These are phyloP conservation scores for Pherbina coryleti DNA, from an alignment of 2,888 invertebrate genomes.

Conservation along the genomic window DNA sequence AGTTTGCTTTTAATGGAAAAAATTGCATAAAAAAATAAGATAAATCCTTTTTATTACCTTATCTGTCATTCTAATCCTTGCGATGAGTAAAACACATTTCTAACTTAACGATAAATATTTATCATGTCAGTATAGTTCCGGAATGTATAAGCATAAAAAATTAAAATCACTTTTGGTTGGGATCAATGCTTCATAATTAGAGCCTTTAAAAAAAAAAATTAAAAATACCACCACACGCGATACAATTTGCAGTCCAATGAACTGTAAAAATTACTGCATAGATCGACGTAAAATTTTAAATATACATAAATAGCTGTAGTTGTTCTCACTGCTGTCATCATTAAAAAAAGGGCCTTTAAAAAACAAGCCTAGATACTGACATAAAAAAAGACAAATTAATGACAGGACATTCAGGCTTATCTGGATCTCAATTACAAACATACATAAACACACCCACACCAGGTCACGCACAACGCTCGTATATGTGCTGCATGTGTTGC, in stretches of 20 bases:
- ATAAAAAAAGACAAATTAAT: constrained; percentile 23
- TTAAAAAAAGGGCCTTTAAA: neutral
- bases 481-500: constrained; percentile 4
- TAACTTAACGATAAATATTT: no score
- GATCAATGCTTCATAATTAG: constrained; percentile 12
- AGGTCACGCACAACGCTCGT: neutral
- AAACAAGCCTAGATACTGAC: neutral
- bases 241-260: constrained; percentile 26
- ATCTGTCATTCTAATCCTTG: no score
- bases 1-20: no score
- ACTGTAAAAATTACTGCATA: constrained; percentile 4
- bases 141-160: no score
- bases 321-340: neutral
- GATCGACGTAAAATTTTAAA: neutral
- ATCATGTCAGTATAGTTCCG: no score
- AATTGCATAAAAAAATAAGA: no score
- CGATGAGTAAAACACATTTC: no score
- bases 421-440: constrained; percentile 13
- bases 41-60: no score
- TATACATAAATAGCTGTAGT: neutral
- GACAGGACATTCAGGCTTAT: constrained; percentile 33
- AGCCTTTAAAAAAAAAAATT: neutral
- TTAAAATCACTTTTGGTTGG: neutral
- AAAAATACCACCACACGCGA: constrained; percentile 5
- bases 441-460: neutral